Evolutionary conservation across 1,140 invertebrate species (phyloP), one percentile per base, ranked within the genome.

Genomic region (Megalopta genalis): DNA sequence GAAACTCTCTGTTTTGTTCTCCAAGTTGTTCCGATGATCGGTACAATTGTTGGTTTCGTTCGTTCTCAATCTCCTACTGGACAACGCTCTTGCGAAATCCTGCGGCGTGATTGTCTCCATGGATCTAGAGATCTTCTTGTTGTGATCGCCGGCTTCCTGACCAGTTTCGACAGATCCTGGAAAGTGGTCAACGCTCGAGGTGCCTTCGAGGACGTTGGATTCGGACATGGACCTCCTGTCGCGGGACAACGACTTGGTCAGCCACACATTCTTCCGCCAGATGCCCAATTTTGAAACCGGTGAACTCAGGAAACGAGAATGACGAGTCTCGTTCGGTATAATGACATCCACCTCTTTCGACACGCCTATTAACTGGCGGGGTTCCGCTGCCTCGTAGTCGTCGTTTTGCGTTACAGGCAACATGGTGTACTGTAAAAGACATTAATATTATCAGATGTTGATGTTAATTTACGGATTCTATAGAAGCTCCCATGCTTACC

Each of bases 201-300:
- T 9, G 39, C 23, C 52, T 16, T 10, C 37, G 27, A 77, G 39
- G 39, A 77, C 21, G 12, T 32, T 16, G 0, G 74, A 42, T 14
- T n/a, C 10, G 0, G 54, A 23, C 7, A 73, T 62, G 2, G 86
- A 86, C 39, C 88, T 80, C 37, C 75, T 88, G 1, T 80, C 84
- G 42, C 85, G 78, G 5, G 64, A 1, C 0, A 57, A 21, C 23
- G 88, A 81, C 67, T 88, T 91, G 1, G 90, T 91, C 0, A 91
- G 77, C 90, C 90, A 91, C 10, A 86, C 68, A 59, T 88, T 91
- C n/a, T 90, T 89, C 8, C 86, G 71, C 90, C 90, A 91, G 4
- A 90, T 81, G 6, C 90, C 90, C n/a, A 89, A 80, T 21, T 80
- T 80, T 12, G 71, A 46, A 39, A 70, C 27, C 4, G 64, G 84